Conservation (phyloP, 2,113 vertebrate species). For the Ranitomeya variabilis region DNA sequence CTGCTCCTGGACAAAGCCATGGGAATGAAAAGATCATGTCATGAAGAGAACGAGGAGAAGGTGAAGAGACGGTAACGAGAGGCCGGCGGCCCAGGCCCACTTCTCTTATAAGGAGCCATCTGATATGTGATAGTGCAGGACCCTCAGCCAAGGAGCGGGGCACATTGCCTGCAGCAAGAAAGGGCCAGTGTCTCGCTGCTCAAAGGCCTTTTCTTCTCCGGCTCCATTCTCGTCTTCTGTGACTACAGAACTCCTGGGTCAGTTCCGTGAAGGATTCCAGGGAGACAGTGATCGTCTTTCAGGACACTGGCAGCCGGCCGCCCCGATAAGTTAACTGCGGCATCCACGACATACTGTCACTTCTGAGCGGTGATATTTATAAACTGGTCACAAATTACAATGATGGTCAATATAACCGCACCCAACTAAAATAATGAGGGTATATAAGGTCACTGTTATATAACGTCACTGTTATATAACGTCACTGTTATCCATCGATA, state of each 20-base stretch:
- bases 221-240: conserved; percentile 71
- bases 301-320: conserved; percentile 62
- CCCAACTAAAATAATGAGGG: neutral
- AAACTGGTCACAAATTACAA: neutral
- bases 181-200: conserved; percentile 82
- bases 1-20: conserved; percentile 24
- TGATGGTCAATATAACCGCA: neutral
- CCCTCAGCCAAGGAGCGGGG: conserved; percentile 80
- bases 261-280: conserved; percentile 68
- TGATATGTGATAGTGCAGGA: conserved; percentile 85
- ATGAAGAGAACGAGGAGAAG: conserved; percentile 64
- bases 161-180: conserved; percentile 84
- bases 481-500: no score
- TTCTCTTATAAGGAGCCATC: conserved; percentile 83
- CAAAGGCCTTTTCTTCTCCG: conserved; percentile 80
- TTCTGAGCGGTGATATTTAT: neutral
- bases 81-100: conserved; percentile 78
- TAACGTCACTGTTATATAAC: no score
- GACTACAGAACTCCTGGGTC: conserved; percentile 76
- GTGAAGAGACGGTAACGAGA: conserved; percentile 75
- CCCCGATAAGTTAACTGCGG: neutral
- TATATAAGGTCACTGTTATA: no score
- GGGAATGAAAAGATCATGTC: conserved; percentile 50
- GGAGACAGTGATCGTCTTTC: conserved; percentile 71
- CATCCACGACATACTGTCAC: neutral